These are phyloP conservation scores for Plodia interpunctella DNA, from an alignment of 1,140 invertebrate species.

Conservation along the genomic window DNA sequence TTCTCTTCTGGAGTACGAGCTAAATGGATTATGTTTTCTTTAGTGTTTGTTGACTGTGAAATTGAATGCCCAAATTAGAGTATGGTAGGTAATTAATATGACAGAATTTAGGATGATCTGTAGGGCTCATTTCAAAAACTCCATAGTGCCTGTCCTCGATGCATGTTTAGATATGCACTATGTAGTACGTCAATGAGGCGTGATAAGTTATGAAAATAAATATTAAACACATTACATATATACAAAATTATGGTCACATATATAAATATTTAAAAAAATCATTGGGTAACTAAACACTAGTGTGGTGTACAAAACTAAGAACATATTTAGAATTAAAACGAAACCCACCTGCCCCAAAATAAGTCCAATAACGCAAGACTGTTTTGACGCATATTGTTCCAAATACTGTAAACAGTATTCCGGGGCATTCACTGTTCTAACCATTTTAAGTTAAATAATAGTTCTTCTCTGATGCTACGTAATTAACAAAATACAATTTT, in stretches of 20 bases:
- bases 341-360: slow-evolving; percentile 81
- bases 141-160: too few relatives aligned
- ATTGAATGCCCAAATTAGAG: background rate
- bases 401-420: slow-evolving; percentile 71
- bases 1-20: slow-evolving; percentile 82
- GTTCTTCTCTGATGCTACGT: background rate
- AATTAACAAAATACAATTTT: background rate
- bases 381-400: slow-evolving; percentile 69
- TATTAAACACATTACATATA: too few relatives aligned
- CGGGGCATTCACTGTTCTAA: slow-evolving; percentile 63
- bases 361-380: slow-evolving; percentile 80
- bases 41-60: slow-evolving; percentile 76
- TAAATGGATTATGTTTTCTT: slow-evolving; percentile 85
- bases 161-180: too few relatives aligned
- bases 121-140: too few relatives aligned
- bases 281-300: too few relatives aligned
- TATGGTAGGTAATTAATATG: too few relatives aligned
- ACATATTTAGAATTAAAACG: slow-evolving; percentile 1
- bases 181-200: too few relatives aligned
- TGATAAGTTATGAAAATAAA: too few relatives aligned
- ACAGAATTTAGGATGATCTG: too few relatives aligned
- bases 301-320: background rate
- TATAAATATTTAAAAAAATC: too few relatives aligned
- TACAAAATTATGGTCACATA: too few relatives aligned
- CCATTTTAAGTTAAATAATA: slow-evolving; percentile 41